phyloP scores from a whole-genome alignment of 2,797 vertebrate species.

The Enteromius paludinosus region DNA sequence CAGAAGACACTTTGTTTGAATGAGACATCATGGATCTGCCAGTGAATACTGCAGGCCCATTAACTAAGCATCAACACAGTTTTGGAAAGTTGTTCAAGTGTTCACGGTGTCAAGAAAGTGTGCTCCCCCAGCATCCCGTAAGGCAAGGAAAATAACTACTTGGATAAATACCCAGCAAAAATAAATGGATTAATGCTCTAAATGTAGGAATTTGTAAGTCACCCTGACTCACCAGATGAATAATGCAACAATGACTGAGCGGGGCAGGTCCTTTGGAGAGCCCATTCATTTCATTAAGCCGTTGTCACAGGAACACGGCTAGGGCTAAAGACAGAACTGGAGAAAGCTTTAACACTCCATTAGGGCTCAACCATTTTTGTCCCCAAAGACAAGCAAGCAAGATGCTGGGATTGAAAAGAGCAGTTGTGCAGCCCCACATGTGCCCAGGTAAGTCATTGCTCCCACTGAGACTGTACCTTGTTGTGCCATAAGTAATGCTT shows the following conservation, averaged over 20 bases:
- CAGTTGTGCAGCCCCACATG: conserved; percentile 24
- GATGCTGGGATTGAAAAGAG: conserved; percentile 35
- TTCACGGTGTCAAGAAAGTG: conserved; percentile 18
- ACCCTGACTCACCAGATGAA: conserved; percentile 58
- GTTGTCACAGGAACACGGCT: conserved; percentile 38
- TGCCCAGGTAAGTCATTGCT: conserved; percentile 14
- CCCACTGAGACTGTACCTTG: background rate
- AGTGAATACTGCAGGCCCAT: conserved; percentile 24
- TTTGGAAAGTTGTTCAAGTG: conserved; percentile 25
- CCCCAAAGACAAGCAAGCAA: conserved; percentile 39
- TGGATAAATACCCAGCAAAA: conserved; percentile 36
- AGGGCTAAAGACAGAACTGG: conserved; percentile 21
- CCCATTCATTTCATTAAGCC: conserved; percentile 58
- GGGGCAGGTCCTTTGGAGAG: conserved; percentile 38
- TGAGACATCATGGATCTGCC: conserved; percentile 16
- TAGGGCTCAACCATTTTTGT: conserved; percentile 44
- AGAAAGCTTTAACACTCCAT: conserved; percentile 58
- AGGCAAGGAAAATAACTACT: conserved; percentile 39
- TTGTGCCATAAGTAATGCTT: conserved; percentile 20
- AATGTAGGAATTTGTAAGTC: conserved; percentile 53
- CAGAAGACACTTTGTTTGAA: conserved; percentile 17
- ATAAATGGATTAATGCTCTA: conserved; percentile 50
- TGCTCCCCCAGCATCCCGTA: conserved; percentile 24
- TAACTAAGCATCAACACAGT: conserved; percentile 45
- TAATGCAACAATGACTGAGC: conserved; percentile 46